Evolutionary conservation across 1,140 invertebrate species (phyloP).

Genomic region (Bombus cullumanus): DNA sequence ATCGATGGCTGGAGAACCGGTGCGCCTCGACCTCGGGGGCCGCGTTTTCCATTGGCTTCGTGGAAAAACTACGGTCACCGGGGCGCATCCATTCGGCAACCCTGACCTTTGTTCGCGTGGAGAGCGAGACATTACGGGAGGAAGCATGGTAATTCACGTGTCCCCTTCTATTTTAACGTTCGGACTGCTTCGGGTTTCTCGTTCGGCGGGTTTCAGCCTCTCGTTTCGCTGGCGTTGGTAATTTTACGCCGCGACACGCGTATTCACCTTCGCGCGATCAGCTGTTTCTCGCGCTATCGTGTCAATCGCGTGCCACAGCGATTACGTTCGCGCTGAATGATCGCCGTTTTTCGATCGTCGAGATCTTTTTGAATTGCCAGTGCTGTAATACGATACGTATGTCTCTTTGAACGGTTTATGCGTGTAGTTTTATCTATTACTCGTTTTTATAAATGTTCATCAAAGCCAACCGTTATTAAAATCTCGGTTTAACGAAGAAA

Average conservation of each 20-base stretch:
- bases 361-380: not conserved
- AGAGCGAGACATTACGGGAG: not conserved
- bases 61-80: not conserved
- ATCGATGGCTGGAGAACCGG: not conserved
- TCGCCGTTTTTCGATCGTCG: not conserved
- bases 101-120: slow-evolving; percentile 29
- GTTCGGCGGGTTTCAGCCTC: not conserved
- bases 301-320: not conserved
- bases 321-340: not conserved
- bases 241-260: slow-evolving; percentile 1
- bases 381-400: too few species aligned
- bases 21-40: not conserved
- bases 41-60: not conserved
- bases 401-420: too few species aligned
- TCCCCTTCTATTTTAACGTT: slow-evolving; percentile 13
- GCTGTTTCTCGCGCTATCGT: not conserved
- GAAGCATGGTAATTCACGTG: slow-evolving; percentile 16
- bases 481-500: too few species aligned
- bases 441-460: too few species aligned
- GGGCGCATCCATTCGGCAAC: not conserved
- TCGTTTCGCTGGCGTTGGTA: not conserved
- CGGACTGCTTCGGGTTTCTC: not conserved
- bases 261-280: not conserved
- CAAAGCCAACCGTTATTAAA: too few species aligned
- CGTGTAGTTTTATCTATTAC: too few species aligned